Evolutionary conservation across 2,113 vertebrate genomes (phyloP).

Genomic region (Ahaetulla prasina): DNA sequence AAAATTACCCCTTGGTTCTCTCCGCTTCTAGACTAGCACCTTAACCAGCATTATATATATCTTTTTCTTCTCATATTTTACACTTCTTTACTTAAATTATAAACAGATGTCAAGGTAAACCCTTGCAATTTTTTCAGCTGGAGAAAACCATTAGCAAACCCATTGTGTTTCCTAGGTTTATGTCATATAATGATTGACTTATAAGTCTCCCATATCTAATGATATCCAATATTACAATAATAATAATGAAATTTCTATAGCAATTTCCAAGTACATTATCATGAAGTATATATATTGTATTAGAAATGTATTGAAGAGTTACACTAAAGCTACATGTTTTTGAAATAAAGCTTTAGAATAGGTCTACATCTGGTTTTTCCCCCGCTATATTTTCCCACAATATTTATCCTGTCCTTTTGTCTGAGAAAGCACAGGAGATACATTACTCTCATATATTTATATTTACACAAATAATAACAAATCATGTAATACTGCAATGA

Average conservation of each 20-base stretch:
- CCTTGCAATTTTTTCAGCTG: neutral
- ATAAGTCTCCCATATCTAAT: neutral
- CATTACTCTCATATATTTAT: neutral
- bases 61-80: neutral
- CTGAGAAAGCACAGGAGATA: too few species aligned
- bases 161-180: neutral
- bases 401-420: neutral
- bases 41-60: neutral
- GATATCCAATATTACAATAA: neutral
- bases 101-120: neutral
- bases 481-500: neutral
- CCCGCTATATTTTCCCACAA: neutral
- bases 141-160: neutral
- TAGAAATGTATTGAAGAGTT: neutral
- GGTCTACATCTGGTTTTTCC: neutral
- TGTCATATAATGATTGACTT: neutral
- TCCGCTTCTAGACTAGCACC: neutral
- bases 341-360: neutral
- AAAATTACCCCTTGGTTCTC: neutral
- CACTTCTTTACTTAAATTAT: neutral
- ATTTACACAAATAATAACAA: neutral
- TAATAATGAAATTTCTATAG: neutral
- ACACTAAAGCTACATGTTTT: neutral
- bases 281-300: neutral
- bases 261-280: neutral